Evolutionary conservation across 2,888 invertebrate genomes (phyloP).

Genomic region (Parascotia fuliginaria): DNA sequence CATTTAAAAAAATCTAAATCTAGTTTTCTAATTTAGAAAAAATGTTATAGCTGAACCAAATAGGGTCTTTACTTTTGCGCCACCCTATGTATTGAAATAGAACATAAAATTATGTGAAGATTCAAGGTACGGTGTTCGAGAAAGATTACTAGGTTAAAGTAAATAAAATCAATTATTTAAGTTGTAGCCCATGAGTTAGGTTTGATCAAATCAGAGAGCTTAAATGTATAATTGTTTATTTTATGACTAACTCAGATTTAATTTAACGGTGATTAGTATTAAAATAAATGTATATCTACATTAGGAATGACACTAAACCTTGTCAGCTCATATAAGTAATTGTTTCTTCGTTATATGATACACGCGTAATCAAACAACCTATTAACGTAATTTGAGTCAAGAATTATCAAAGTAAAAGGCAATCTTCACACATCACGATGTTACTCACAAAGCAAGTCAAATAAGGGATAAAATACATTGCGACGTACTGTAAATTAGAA

Average conservation of each 20-base stretch:
- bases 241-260: too few relatives aligned
- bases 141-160: too few relatives aligned
- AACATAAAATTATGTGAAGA: neutral
- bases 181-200: too few relatives aligned
- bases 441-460: constrained; percentile 36
- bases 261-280: too few relatives aligned
- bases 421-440: constrained; percentile 37
- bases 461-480: constrained; percentile 41
- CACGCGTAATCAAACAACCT: neutral
- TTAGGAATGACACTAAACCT: neutral
- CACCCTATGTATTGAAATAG: neutral
- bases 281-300: too few relatives aligned
- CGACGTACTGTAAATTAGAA: constrained; percentile 42
- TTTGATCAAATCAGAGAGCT: too few relatives aligned
- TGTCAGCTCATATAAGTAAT: neutral
- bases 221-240: too few relatives aligned
- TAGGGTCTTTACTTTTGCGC: too few relatives aligned
- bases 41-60: too few relatives aligned
- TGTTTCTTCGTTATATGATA: neutral
- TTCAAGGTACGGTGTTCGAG: neutral
- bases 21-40: too few relatives aligned
- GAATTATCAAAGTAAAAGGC: constrained; percentile 22
- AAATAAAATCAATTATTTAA: too few relatives aligned
- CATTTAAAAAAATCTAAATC: too few relatives aligned
- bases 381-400: constrained; percentile 9